A percentile compares a stretch with the other conserved stretches of the same genome.
Evolutionary conservation across 2,888 invertebrate species (phyloP).

Genomic region (Hypomecis atomaria): DNA sequence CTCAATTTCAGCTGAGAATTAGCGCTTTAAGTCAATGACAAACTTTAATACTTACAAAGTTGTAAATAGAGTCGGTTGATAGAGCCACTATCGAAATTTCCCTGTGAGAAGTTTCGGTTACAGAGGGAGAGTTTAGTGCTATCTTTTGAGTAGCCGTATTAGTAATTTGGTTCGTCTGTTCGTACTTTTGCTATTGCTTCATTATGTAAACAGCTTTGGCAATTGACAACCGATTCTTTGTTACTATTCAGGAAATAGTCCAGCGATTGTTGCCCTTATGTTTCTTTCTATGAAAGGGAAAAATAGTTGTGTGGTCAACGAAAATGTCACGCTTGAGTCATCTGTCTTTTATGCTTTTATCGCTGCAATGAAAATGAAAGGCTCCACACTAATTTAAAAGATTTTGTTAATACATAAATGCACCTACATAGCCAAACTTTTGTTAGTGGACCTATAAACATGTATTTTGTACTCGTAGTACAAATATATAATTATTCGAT

Average conservation of each 20-base stretch:
- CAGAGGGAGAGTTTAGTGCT: not conserved
- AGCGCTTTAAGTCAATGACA: conserved; percentile 51
- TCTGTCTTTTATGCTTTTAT: no score
- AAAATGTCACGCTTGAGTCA: no score
- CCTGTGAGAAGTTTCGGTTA: not conserved
- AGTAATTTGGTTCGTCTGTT: not conserved
- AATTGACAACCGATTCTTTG: conserved; percentile 10
- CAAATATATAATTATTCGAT: no score
- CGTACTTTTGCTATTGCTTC: not conserved
- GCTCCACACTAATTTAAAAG: no score
- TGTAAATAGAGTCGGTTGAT: not conserved
- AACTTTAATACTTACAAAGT: conserved; percentile 26
- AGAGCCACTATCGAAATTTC: not conserved
- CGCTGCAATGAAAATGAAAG: no score
- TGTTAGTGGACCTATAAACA: no score
- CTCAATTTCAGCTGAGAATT: conserved; percentile 60
- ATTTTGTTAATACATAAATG: no score
- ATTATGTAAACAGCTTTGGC: conserved; percentile 16
- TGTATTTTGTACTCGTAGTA: no score
- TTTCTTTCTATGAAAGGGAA: not conserved
- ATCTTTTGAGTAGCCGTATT: not conserved
- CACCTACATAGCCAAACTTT: no score
- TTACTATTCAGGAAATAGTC: not conserved
- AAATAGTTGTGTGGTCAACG: no score
- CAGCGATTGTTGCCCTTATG: not conserved